Conservation (phyloP, 1,140 invertebrate genomes). For the Globodera ellingtonae region DNA sequence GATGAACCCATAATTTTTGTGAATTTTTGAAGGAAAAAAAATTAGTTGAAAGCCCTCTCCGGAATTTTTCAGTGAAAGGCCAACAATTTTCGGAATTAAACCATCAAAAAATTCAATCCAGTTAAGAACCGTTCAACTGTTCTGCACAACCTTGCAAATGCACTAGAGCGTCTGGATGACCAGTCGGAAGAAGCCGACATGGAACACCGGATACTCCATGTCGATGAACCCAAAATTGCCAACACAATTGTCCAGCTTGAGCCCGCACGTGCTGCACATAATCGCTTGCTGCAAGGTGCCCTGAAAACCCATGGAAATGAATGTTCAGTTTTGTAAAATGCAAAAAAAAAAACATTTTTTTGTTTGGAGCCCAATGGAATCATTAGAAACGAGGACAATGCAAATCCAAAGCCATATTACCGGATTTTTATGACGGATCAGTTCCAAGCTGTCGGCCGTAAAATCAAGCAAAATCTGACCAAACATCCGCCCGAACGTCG, state of each 20-base stretch:
- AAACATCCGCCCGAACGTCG: slow-evolving; percentile 94
- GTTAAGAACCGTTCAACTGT: too few species aligned
- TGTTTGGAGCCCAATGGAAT: too few species aligned
- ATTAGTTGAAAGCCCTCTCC: too few species aligned
- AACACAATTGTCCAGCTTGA: slow-evolving; percentile 87
- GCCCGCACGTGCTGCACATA: slow-evolving; percentile 86
- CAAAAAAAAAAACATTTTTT: too few species aligned
- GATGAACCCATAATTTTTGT: too few species aligned
- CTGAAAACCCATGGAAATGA: slow-evolving; percentile 21
- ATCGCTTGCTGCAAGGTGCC: slow-evolving; percentile 60
- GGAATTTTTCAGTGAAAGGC: too few species aligned
- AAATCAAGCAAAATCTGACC: slow-evolving; percentile 75
- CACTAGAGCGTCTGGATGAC: slow-evolving; percentile 89
- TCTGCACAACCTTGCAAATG: slow-evolving; percentile 83
- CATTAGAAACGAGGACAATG: too few species aligned
- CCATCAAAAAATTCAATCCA: too few species aligned
- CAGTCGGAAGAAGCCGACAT: slow-evolving; percentile 90
- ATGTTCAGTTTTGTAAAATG: too few species aligned
- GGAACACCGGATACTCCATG: slow-evolving; percentile 91
- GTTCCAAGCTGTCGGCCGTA: slow-evolving; percentile 51
- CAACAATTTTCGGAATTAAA: too few species aligned
- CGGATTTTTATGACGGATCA: slow-evolving; percentile 50
- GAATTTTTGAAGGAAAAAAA: too few species aligned
- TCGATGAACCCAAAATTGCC: slow-evolving; percentile 98
- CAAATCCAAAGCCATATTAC: too few species aligned